Conservation (phyloP, 2,888 invertebrate genomes). For the Melitaea athalia region DNA sequence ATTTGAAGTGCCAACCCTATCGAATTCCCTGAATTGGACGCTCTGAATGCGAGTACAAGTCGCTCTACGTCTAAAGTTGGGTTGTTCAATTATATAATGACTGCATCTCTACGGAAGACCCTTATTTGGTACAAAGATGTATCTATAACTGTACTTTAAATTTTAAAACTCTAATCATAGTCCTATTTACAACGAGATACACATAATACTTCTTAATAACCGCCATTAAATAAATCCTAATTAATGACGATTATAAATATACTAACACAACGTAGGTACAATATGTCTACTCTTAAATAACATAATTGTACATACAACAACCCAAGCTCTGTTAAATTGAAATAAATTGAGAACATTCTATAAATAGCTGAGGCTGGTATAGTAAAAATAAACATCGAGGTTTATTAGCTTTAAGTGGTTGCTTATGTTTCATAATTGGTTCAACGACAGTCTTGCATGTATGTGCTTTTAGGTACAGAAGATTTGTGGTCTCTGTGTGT, state of each 20-base stretch:
- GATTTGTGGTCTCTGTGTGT: background rate
- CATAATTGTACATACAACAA: conserved; percentile 71
- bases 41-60: conserved; percentile 40
- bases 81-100: conserved; percentile 65
- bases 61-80: conserved; percentile 49
- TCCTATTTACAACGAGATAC: too few relatives aligned
- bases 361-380: conserved; percentile 57
- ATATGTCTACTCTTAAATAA: conserved; percentile 60
- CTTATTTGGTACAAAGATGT: conserved; percentile 65
- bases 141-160: conserved; percentile 14
- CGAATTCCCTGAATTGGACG: conserved; percentile 39
- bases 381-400: conserved; percentile 37
- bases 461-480: background rate
- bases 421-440: conserved; percentile 37
- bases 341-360: conserved; percentile 73
- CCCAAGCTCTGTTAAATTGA: conserved; percentile 67
- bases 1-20: conserved; percentile 22
- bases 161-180: conserved; percentile 3
- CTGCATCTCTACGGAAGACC: conserved; percentile 62
- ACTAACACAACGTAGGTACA: conserved; percentile 51
- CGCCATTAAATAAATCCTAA: conserved; percentile 58
- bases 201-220: too few relatives aligned
- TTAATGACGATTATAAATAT: conserved; percentile 66
- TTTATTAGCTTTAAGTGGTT: conserved; percentile 37
- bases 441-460: conserved; percentile 26